phyloP scores from a whole-genome alignment of 2,113 vertebrate genomes.

The Saiga tatarica region DNA sequence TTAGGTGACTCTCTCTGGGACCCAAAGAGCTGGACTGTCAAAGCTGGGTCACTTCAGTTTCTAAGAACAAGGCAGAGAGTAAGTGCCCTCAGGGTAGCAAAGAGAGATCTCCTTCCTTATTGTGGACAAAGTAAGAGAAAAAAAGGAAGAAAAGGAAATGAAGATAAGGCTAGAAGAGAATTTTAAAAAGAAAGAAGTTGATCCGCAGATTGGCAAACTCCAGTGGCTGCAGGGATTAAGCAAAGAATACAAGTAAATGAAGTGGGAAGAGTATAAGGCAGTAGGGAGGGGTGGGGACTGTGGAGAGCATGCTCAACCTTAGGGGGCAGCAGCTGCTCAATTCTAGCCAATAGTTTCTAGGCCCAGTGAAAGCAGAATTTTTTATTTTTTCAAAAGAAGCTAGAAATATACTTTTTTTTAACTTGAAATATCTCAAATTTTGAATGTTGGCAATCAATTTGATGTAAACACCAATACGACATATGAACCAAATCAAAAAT shows the following conservation, averaged over 20 bases:
- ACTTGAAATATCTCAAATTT: background rate
- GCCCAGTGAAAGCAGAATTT: background rate
- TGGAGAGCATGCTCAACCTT: background rate
- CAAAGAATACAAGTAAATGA: background rate
- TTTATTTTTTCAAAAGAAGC: background rate
- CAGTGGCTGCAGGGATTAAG: background rate
- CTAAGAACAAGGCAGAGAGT: background rate
- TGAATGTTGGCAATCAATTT: background rate
- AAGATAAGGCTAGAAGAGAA: background rate
- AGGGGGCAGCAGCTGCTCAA: background rate
- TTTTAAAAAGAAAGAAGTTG: background rate
- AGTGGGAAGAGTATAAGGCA: background rate
- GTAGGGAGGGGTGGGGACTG: background rate
- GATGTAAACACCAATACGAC: background rate
- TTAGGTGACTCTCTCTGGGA: background rate
- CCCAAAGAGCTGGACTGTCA: background rate
- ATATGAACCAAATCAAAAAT: background rate
- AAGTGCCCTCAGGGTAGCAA: background rate
- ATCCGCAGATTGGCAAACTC: background rate
- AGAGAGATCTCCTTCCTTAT: background rate
- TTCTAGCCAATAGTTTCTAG: background rate
- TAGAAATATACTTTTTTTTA: background rate
- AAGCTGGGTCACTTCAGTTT: background rate
- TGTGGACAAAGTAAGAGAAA: background rate
- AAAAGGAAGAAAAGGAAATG: background rate